Evolutionary conservation across 2,888 invertebrate genomes (phyloP).

Genomic region (Ptychoptera contaminata): DNA sequence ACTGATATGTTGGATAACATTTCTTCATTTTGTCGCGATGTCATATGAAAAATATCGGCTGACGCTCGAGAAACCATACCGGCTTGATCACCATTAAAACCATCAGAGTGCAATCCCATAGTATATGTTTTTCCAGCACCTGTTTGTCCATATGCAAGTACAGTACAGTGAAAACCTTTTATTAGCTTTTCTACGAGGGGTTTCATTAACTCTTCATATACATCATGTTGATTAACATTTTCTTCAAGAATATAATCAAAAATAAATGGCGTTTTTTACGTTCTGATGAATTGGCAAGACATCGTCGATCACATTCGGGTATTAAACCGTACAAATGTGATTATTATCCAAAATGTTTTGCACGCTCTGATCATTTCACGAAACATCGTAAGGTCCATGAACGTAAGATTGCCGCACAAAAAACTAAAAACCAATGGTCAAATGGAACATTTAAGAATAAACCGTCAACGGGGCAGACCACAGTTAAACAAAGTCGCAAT

Average conservation of each 20-base stretch:
- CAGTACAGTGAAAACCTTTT: no score
- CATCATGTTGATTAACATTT: conserved; percentile 22
- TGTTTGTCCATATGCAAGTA: no score
- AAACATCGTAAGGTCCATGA: conserved; percentile 82
- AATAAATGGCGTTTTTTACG: conserved; percentile 78
- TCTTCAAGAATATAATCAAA: conserved; percentile 31
- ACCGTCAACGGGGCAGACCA: no score
- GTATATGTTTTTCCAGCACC: no score
- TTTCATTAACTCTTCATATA: conserved; percentile 29
- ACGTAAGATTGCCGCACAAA: conserved; percentile 37
- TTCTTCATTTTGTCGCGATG: conserved; percentile 8
- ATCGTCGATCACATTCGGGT: conserved; percentile 88
- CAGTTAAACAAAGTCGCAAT: no score
- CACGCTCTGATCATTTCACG: conserved; percentile 83
- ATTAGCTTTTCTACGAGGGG: no score
- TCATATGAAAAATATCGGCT: conserved; percentile 22
- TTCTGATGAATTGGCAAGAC: conserved; percentile 85
- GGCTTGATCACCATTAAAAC: no score
- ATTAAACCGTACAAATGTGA: conserved; percentile 79
- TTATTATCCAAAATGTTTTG: conserved; percentile 78
- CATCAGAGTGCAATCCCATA: no score
- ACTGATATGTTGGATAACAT: conserved; percentile 17
- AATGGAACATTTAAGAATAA: no score
- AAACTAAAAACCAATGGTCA: no score
- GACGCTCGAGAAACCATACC: conserved; percentile 32